A percentile compares a stretch with the other conserved stretches of the same genome.
Conservation (phyloP, 2,888 invertebrate genomes). For the Zele albiditarsus region DNA sequence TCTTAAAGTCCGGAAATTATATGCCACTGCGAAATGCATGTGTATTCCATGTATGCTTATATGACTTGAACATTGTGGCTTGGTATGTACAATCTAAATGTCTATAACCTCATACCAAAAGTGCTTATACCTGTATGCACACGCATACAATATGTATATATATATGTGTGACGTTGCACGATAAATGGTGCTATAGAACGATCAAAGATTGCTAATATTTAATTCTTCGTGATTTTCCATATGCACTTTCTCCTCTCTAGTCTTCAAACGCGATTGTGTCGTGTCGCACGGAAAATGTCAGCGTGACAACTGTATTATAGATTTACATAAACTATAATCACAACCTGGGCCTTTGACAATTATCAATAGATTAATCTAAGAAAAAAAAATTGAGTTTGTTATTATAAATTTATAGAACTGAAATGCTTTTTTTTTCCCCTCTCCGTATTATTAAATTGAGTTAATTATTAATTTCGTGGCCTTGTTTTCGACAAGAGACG, state of each 20-base stretch:
- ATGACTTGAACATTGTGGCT: neutral
- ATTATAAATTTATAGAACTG: too few relatives aligned
- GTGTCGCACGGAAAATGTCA: neutral
- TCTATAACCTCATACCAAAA: neutral
- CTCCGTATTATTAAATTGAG: too few relatives aligned
- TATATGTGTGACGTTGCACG: neutral
- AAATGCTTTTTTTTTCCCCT: too few relatives aligned
- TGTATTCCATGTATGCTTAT: neutral
- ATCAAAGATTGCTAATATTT: constrained; percentile 15
- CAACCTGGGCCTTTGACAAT: too few relatives aligned
- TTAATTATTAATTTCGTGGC: too few relatives aligned
- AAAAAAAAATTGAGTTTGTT: too few relatives aligned
- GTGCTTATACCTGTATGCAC: neutral
- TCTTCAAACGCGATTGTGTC: neutral
- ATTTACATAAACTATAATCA: too few relatives aligned
- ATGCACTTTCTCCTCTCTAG: neutral
- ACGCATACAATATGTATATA: neutral
- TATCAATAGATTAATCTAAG: too few relatives aligned
- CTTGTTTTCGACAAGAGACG: too few relatives aligned
- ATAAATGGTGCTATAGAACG: neutral
- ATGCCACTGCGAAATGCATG: constrained; percentile 6
- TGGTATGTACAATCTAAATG: neutral
- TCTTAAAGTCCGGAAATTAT: constrained; percentile 36
- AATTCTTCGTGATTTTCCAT: neutral
- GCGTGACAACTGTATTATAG: too few relatives aligned